Evolutionary conservation across 2,797 vertebrate species (phyloP), one percentile per base, ranked within the genome.

Genomic region (Enteromius unitaeniatus): DNA sequence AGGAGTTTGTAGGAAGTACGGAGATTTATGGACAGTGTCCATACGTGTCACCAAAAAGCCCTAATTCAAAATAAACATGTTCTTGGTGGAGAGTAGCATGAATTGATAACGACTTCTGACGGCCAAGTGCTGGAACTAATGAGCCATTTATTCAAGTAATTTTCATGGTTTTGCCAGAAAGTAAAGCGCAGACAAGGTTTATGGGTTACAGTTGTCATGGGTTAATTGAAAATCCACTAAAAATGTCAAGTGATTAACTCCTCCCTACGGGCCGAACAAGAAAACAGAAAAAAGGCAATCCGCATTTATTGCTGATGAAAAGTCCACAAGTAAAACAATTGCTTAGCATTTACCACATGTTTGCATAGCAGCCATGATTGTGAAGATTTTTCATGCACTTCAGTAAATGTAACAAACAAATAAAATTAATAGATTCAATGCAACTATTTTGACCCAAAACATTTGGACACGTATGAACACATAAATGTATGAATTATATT

Each of bases 201-300:
- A 89, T 87, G 85, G 89, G 85, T 89, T 91, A 89, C 91, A 93
- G 92, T 93, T 92, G 91, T 93, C 90, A 93, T 87, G 90, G 92
- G 91, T 93, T 94, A 93, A 95, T 93, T 93, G 90, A 92, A 91
- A 93, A 90, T 84, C 58, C 91, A 90, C 89, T 94, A 92, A 94
- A 94, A 93, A 93, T 76, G 92, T 93, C 92, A 89, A 89, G 90
- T 93, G 93, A 95, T 93, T 88, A 89, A 93, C 92, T 91, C 79
- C 85, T 91, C 90, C 92, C 91, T 73, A 62, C 58, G 55, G 83
- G 80, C 78, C 70, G 83, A 73, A 79, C 19, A 34, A 55, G 37
- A 80, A 78, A 69, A 51, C 2, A 0, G 73, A 69, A 58, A 23
- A 84, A 49, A 87, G 86, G 70, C 34, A 88, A 88, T 88, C 85